Evolutionary conservation across 2,888 invertebrate genomes (phyloP).

Genomic region (Cryptocephalus moraei): DNA sequence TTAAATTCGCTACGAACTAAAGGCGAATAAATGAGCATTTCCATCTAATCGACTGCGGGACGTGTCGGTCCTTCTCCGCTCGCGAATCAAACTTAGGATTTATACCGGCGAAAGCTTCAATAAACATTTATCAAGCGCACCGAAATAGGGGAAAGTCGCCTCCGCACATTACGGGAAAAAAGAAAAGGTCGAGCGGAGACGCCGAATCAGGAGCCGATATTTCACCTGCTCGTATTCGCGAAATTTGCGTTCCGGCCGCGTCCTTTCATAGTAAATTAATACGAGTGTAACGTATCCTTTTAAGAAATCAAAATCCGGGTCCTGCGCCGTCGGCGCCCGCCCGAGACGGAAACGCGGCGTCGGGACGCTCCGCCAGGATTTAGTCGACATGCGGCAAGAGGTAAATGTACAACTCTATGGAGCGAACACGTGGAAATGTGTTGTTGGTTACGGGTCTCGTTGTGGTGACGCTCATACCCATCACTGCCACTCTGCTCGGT

Average conservation of each 20-base stretch:
- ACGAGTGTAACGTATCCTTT: conserved; percentile 13
- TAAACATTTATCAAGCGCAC: too few species aligned
- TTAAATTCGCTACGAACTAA: too few species aligned
- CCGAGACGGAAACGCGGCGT: conserved; percentile 12
- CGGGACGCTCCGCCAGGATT: conserved; percentile 11
- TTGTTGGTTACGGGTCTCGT: conserved; percentile 13
- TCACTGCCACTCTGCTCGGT: too few species aligned
- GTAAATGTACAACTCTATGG: conserved; percentile 19
- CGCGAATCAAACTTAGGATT: too few species aligned
- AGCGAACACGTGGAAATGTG: conserved; percentile 19
- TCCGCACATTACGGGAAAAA: too few species aligned
- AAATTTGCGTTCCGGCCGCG: conserved; percentile 12
- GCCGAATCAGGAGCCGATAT: neutral
- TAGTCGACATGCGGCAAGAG: conserved; percentile 29
- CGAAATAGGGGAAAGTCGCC: too few species aligned
- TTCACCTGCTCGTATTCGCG: conserved; percentile 2
- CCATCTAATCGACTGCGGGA: too few species aligned
- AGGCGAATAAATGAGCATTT: too few species aligned
- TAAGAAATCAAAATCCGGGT: conserved; percentile 20
- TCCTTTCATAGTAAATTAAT: conserved; percentile 12
- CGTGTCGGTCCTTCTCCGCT: too few species aligned
- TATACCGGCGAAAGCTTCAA: too few species aligned
- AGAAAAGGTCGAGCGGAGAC: neutral
- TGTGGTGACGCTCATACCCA: conserved; percentile 7
- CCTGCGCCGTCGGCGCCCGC: conserved; percentile 11